Base-by-base conservation (phyloP, 1,140 invertebrate genomes). In the Brachionus manjavacas region DNA sequence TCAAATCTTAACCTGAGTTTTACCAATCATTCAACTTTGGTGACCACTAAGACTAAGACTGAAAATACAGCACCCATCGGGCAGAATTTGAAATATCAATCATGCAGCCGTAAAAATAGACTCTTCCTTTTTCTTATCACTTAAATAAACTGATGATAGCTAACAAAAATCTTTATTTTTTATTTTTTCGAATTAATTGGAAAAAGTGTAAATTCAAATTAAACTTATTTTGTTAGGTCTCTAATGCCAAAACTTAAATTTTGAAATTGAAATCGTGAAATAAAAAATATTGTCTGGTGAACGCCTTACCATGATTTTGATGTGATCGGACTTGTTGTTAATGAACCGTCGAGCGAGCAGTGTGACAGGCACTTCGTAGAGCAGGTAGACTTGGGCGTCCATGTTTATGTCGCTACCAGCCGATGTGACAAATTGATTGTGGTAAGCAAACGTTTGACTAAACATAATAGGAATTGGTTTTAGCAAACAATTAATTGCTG, bases 391-490 rank as follows among this genome's bases (percentile, higher is more conserved):
- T 41, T 68, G 49, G 23, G 79, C 52, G 16, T 68, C 52, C n/a
- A 43, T n/a, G 12, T 60, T 81, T 43, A 81, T 64, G 41, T 81
- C 79, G 23, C 64, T 81, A 64, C 64, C 79, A 43, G 79, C 79
- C 12, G 60, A 28, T 1, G 39, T 43, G 12, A 64, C 52, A 81
- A 81, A 81, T 76, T 76, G 72, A 49, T 35, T 76, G 4, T 76
- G 43, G n/a, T 76, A 76, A 23, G 16, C 35, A 41, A 41, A 23
- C 31, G 16, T 74, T 41, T 39, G 31, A 49, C 25, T 76, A 76
- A 49, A 76, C 72, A 49, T 41, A 41, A 72, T 41, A 16, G 68
- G 68, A 39, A 72, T 72, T 39, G 68, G 68, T 72, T 72, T 72
- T 41, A 72, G 68, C 68, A 72, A 72, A 72, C 35, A 72, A 72